Evolutionary conservation across 2,113 vertebrate genomes (phyloP).

Genomic region (Thymallus thymallus): DNA sequence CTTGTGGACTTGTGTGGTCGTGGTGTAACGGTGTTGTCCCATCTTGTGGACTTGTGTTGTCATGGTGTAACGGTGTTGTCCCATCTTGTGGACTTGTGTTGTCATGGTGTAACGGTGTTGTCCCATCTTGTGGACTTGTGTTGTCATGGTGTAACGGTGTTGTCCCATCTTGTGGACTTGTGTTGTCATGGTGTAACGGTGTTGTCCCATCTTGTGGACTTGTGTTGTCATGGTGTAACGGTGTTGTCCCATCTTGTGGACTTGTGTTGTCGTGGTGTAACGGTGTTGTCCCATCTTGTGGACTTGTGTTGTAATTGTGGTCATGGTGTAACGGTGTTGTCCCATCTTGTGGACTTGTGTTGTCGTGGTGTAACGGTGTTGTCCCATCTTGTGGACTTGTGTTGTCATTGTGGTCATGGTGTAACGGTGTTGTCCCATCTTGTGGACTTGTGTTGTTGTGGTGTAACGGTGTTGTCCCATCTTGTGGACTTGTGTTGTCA

Average conservation of each 20-base stretch:
- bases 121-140: conserved; percentile 66
- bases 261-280: conserved; percentile 66
- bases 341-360: conserved; percentile 67
- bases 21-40: conserved; percentile 64
- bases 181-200: conserved; percentile 61
- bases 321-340: conserved; percentile 61
- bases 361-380: conserved; percentile 62
- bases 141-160: conserved; percentile 62
- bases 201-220: conserved; percentile 66
- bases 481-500: conserved; percentile 66
- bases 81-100: conserved; percentile 68
- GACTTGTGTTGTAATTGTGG: conserved; percentile 63
- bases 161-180: conserved; percentile 68
- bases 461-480: conserved; percentile 65
- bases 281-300: conserved; percentile 62
- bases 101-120: conserved; percentile 61
- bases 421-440: conserved; percentile 65
- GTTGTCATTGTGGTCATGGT: conserved; percentile 50
- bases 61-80: conserved; percentile 61
- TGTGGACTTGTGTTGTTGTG: conserved; percentile 62
- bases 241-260: conserved; percentile 63
- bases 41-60: conserved; percentile 67
- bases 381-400: conserved; percentile 67
- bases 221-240: conserved; percentile 64
- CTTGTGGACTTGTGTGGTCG: conserved; percentile 63